Base-by-base conservation (phyloP, 2,888 invertebrate genomes). In the Tinea trinotella region DNA sequence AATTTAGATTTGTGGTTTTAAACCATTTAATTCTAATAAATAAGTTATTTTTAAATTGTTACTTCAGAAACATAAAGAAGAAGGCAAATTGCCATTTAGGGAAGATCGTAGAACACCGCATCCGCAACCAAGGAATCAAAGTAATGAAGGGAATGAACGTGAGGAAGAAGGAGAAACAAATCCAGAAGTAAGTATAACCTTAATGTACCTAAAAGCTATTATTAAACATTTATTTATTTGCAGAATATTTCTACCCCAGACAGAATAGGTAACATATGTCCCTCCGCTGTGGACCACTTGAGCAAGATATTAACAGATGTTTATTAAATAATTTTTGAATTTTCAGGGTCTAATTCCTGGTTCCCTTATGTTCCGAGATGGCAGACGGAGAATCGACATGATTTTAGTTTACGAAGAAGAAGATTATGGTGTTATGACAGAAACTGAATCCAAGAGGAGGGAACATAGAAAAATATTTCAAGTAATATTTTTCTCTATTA, bases 381-480 rank as follows among this genome's bases (percentile, higher is more conserved):
- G 94, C 0, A 87, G 92, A 54, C 83, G 96, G 34, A 88, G 93
- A 61, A 95, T 97, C 63, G 97, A 97, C 74, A 94, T 95, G 91
- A 90, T 97, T 6, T 70, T 97, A 49, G 96, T 93, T 0, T 97
- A 90, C 66, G 93, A 92, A 60, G 93, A 94, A 60, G 95, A 94
- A 63, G 91, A 89, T 63, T 88, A 90, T 49, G 93, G 93, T 0
- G 94, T 93, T 0, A 92, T 93, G 92, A 94, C 93, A 0, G 94
- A 94, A 64, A 78, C 88, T 0, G 94, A 95, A 63, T 91, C 94
- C 0, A 86, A 80, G 59, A 88, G 89, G 48, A 87, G 92, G 48
- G 93, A 94, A 59, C 82, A 91, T 57, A 86, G 95, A 50, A 89
- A 88, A 61, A 83, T 88, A 7, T 97, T 94, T 72, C 91, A 93